Percentiles rank a stretch among this genome's conserved stretches.
These are phyloP conservation scores for Lysandra bellargus DNA, from an alignment of 2,888 invertebrate species.

Conservation along the genomic window DNA sequence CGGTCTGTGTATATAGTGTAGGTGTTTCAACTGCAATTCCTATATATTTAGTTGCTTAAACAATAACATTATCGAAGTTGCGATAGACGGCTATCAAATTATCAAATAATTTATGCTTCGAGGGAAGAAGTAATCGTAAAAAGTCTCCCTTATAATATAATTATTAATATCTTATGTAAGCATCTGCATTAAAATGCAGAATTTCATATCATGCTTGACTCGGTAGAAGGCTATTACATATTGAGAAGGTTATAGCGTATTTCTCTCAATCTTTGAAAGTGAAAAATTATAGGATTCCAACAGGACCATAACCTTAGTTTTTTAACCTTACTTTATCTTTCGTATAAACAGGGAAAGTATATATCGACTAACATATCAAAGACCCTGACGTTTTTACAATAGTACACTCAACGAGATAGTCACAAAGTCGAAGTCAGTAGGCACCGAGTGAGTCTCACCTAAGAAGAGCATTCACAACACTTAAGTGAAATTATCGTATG, in stretches of 20 bases:
- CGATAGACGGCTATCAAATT: neutral
- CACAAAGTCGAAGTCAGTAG: slow-evolving; percentile 67
- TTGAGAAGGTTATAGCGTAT: neutral
- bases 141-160: neutral
- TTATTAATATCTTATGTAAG: neutral
- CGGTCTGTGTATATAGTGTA: slow-evolving; percentile 45
- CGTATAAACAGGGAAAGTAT: neutral
- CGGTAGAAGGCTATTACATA: neutral
- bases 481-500: slow-evolving; percentile 79
- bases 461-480: slow-evolving; percentile 78
- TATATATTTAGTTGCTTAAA: neutral
- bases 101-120: neutral
- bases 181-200: neutral
- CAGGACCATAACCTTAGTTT: neutral
- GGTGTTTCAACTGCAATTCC: slow-evolving; percentile 32
- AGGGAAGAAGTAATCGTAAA: neutral
- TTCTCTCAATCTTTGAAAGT: neutral
- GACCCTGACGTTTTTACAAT: slow-evolving; percentile 1
- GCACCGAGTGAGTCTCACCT: slow-evolving; percentile 78
- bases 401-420: slow-evolving; percentile 51
- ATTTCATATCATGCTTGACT: neutral
- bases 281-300: neutral
- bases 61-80: neutral
- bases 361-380: neutral
- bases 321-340: neutral